These are phyloP conservation scores for Battus philenor DNA, from an alignment of 1,140 invertebrate genomes.

Conservation along the genomic window DNA sequence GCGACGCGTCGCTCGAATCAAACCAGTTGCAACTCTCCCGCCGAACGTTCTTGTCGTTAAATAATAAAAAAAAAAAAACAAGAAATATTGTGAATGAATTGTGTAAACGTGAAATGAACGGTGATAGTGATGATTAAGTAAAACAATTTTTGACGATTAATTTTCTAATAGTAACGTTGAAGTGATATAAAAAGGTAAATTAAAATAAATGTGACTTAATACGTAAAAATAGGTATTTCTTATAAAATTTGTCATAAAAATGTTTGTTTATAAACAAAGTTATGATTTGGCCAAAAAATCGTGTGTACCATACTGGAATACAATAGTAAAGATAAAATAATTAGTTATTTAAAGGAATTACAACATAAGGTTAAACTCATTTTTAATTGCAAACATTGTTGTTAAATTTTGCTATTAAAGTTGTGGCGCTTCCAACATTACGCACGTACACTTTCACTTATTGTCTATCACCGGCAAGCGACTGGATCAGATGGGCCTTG, in stretches of 20 bases:
- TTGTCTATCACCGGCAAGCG: conserved; percentile 40
- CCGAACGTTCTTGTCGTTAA: conserved; percentile 19
- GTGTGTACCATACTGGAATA: no score
- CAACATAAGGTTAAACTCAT: no score
- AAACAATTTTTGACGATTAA: conserved; percentile 24
- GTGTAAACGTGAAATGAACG: conserved; percentile 24
- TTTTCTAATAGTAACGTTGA: conserved; percentile 1
- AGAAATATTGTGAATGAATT: conserved; percentile 21
- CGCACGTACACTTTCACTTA: conserved; percentile 46
- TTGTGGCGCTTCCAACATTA: conserved; percentile 2
- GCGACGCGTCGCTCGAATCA: conserved; percentile 32
- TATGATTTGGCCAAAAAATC: no score
- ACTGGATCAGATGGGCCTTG: conserved; percentile 62
- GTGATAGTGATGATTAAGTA: conserved; percentile 56
- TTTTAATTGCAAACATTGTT: no score
- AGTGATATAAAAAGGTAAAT: conserved; percentile 1
- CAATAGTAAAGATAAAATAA: no score
- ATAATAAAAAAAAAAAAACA: neutral
- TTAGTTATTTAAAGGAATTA: no score
- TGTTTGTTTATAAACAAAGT: no score
- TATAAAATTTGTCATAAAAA: no score
- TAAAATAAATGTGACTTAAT: no score
- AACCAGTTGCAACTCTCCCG: conserved; percentile 42
- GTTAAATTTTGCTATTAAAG: no score
- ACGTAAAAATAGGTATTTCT: no score